Conservation (phyloP, 2,797 vertebrate species). For the Aphelocoma californica region DNA sequence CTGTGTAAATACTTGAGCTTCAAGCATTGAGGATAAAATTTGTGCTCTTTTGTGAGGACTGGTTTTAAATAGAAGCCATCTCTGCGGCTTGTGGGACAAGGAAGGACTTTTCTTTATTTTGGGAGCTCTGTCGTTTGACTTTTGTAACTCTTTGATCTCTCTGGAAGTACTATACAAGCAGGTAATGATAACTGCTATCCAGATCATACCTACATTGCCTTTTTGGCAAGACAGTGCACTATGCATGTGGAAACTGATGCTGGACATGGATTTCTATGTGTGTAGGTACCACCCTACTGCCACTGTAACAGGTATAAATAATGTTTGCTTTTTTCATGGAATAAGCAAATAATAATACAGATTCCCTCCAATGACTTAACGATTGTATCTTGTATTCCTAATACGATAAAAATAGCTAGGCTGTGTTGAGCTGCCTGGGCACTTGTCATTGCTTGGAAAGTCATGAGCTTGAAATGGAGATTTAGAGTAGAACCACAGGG, state of each 20-base stretch:
- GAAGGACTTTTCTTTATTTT: conserved; percentile 21
- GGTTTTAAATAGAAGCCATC: conserved; percentile 49
- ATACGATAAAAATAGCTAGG: background rate
- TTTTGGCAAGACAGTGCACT: background rate
- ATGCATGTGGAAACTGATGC: background rate
- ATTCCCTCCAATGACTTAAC: background rate
- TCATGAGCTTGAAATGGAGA: background rate
- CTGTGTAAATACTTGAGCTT: conserved; percentile 82
- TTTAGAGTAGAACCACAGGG: background rate
- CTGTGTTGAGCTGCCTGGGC: background rate
- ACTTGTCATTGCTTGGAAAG: background rate
- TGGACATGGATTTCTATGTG: background rate
- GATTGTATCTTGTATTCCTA: background rate
- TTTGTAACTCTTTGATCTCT: conserved; percentile 60
- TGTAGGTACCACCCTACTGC: background rate
- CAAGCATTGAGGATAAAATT: conserved; percentile 74
- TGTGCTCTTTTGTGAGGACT: conserved; percentile 60
- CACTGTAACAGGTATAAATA: background rate
- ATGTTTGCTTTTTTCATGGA: background rate
- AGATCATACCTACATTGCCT: background rate
- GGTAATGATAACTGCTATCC: conserved; percentile 9
- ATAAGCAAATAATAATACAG: background rate
- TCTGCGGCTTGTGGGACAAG: conserved; percentile 38
- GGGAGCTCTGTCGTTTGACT: background rate
- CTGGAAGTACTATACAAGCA: conserved; percentile 51